A percentile compares a stretch with the other conserved stretches of the same genome.
Conservation (phyloP, 2,888 invertebrate genomes). For the Dexiosoma caninum region DNA sequence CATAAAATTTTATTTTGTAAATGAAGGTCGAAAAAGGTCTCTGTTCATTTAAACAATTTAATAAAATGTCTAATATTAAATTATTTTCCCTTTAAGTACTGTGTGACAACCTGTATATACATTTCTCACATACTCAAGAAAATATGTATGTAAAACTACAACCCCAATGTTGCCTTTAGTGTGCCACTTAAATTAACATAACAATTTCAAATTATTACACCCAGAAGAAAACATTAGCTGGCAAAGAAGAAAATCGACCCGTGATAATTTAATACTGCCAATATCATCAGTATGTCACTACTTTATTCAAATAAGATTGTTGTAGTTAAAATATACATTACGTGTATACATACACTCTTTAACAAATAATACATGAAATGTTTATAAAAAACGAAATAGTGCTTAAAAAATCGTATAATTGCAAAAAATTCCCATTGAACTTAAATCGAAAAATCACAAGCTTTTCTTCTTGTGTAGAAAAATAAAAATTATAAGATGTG, state of each 20-base stretch:
- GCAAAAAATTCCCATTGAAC: no score
- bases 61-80: conserved; percentile 54
- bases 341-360: no score
- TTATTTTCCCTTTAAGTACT: conserved; percentile 61
- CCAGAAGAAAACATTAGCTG: background rate
- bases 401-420: no score
- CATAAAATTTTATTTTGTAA: conserved; percentile 11
- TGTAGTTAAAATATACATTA: no score
- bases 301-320: no score
- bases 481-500: background rate
- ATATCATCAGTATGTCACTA: no score
- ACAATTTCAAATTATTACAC: conserved; percentile 42
- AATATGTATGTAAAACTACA: background rate
- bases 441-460: no score
- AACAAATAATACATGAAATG: no score
- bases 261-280: no score
- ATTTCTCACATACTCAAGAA: conserved; percentile 1
- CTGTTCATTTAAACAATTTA: conserved; percentile 46
- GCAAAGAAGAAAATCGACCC: background rate
- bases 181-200: conserved; percentile 54
- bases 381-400: no score
- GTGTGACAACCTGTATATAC: conserved; percentile 20
- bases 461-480: background rate
- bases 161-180: conserved; percentile 50
- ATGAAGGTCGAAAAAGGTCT: conserved; percentile 38